Evolutionary conservation across 2,113 vertebrate species (phyloP), one percentile per base, ranked within the genome.

Genomic region (Corydoras sp.): DNA sequence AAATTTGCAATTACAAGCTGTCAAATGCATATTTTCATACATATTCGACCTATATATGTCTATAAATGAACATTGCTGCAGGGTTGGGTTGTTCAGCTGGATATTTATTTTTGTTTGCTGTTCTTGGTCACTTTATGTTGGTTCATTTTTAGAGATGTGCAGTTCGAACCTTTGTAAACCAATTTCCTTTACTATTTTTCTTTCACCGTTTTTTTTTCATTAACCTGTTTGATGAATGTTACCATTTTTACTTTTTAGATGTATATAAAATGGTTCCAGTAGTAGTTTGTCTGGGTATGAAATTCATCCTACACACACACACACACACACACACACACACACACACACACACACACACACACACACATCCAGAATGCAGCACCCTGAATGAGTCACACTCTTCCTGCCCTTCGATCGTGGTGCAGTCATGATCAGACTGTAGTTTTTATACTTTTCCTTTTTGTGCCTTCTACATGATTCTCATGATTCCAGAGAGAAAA

Each of bases 401-500:
- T 8, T 50, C 9, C 14, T 49, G 14, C 62, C 14, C n/a, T 7
- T 29, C 65, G 43, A 43, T 18, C 51, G 14, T 66, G 51, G 50
- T 55, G n/a, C 35, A 24, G 72, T 77, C 65, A 85, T 86, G 83
- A 86, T 69, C 73, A 71, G 68, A 72, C 73, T 70, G 77, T 81
- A 88, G 83, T 79, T 87, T 76, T 84, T 48, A 79, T 69, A 77
- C 82, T 77, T 4, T 56, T 77, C 65, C 49, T 75, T 83, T 75
- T 8, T 43, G 79, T 72, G 32, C 61, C 61, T 48, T 15, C 64
- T 51, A 58, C 29, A 58, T 11, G 48, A 61, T 58, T 59, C 51
- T 32, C 65, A 72, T 72, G 76, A 78, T 74, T 83, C 84, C 80
- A 84, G 87, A 84, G 76, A 75, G 76, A 82, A 76, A 84, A 85